Evolutionary conservation across 2,113 vertebrate genomes (phyloP).

Genomic region (Lonchura striata): DNA sequence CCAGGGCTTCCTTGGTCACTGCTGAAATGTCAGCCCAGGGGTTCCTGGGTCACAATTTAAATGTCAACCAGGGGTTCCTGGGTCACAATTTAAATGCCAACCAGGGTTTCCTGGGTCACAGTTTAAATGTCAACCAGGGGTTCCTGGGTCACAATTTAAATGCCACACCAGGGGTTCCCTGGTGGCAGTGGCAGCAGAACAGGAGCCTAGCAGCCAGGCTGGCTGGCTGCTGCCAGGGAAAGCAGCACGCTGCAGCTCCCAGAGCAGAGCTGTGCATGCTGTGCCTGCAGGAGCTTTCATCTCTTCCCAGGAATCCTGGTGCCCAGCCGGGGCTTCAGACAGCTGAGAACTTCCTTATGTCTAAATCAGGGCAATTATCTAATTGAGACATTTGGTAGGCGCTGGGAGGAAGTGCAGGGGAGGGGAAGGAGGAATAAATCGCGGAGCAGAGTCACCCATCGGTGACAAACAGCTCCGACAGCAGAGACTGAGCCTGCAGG

Average conservation of each 20-base stretch:
- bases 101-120: too few relatives aligned
- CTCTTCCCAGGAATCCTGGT: neutral
- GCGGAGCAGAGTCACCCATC: neutral
- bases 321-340: neutral
- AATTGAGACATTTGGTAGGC: neutral
- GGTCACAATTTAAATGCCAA: accelerated
- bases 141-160: accelerated
- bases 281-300: neutral
- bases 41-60: too few relatives aligned
- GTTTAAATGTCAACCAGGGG: too few relatives aligned
- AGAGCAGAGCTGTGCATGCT: neutral
- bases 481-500: neutral
- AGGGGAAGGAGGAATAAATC: neutral
- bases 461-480: neutral
- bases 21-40: neutral
- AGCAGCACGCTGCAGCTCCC: neutral
- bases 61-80: neutral
- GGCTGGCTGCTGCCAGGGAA: neutral
- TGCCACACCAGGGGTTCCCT: too few relatives aligned
- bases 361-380: neutral
- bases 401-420: neutral
- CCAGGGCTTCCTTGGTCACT: neutral
- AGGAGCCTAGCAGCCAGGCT: neutral
- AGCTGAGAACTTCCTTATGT: neutral
- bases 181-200: accelerated